These are phyloP conservation scores for Austrofundulus limnaeus DNA, from an alignment of 2,113 vertebrate genomes.

Conservation along the genomic window DNA sequence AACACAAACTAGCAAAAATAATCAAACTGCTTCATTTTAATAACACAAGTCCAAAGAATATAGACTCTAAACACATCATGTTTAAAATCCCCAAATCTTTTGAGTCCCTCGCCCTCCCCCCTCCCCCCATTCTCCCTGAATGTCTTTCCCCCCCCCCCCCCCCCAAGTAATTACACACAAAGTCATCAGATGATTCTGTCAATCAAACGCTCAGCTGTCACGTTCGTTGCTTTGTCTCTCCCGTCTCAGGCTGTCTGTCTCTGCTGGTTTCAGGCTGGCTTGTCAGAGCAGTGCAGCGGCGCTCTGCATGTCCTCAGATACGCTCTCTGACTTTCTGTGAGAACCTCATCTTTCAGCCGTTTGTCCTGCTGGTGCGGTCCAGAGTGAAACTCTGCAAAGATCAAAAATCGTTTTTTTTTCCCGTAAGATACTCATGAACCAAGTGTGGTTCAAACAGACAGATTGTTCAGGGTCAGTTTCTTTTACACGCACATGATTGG, in stretches of 20 bases:
- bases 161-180: conserved; percentile 67
- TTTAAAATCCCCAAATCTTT: conserved; percentile 41
- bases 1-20: not conserved
- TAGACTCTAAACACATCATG: conserved; percentile 14
- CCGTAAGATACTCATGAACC: not conserved
- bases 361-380: not conserved
- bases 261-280: conserved; percentile 65
- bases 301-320: conserved; percentile 18
- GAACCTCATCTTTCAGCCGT: conserved; percentile 7
- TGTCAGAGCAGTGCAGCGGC: conserved; percentile 51
- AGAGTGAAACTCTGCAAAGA: not conserved
- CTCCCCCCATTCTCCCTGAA: conserved; percentile 37
- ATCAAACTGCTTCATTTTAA: not conserved
- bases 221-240: conserved; percentile 61
- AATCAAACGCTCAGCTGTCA: conserved; percentile 66
- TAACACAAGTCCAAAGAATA: not conserved
- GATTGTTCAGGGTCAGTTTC: not conserved
- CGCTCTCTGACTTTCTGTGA: conserved; percentile 5
- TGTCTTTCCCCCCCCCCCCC: conserved; percentile 36
- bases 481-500: no score
- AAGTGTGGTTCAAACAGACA: not conserved
- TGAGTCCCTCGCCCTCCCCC: conserved; percentile 38
- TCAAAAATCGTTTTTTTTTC: not conserved
- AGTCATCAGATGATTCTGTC: conserved; percentile 67
- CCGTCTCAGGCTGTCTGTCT: conserved; percentile 49